A percentile compares a stretch with the other conserved stretches of the same genome.
Conservation (phyloP, 2,888 invertebrate species). For the Cryptus armator region DNA sequence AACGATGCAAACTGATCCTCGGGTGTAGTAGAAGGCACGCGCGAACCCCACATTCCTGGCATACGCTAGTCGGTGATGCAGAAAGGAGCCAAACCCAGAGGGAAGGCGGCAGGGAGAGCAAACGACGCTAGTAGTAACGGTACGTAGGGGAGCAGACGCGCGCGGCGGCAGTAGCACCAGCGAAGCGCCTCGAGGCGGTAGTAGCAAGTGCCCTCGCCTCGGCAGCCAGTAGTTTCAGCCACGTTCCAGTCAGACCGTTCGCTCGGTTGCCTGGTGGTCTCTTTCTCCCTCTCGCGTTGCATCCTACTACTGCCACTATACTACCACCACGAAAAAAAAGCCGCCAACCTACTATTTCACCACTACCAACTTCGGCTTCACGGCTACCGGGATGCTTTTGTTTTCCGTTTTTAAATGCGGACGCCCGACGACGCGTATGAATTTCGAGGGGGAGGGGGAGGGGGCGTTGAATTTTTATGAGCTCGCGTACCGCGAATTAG, state of each 20-base stretch:
- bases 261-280: constrained; percentile 30
- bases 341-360: not conserved
- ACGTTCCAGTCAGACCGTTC: constrained; percentile 58
- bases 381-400: constrained; percentile 70
- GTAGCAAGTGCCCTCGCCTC: constrained; percentile 14
- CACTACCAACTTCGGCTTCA: constrained; percentile 20
- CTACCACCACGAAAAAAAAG: constrained; percentile 14
- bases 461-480: constrained; percentile 79
- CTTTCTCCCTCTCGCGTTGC: constrained; percentile 18
- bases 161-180: not conserved
- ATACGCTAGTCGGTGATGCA: constrained; percentile 42
- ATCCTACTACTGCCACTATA: not conserved
- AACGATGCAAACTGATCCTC: constrained; percentile 51
- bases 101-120: not conserved
- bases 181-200: constrained; percentile 29
- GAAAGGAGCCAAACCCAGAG: constrained; percentile 11
- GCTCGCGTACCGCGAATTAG: constrained; percentile 77
- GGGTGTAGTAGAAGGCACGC: constrained; percentile 56
- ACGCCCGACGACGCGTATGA: constrained; percentile 77
- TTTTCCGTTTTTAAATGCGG: constrained; percentile 78
- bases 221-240: constrained; percentile 60
- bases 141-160: constrained; percentile 18
- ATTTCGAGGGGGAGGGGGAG: constrained; percentile 72
- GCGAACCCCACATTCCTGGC: constrained; percentile 65
- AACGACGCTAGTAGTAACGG: constrained; percentile 8